Evolutionary conservation across 2,113 vertebrate species (phyloP).

Genomic region (Sylvicapra grimmia): DNA sequence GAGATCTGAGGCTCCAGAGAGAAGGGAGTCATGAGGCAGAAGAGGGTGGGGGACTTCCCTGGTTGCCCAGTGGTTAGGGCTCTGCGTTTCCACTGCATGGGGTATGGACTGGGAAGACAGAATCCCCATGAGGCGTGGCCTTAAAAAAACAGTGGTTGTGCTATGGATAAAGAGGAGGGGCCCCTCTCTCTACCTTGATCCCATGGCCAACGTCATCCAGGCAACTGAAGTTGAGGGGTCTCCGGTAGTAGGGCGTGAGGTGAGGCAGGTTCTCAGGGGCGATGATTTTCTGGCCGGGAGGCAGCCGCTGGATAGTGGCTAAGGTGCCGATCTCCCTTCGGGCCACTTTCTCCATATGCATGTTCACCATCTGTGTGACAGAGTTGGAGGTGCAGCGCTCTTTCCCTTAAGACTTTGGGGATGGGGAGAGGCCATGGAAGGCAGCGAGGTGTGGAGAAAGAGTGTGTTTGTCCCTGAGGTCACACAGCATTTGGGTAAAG

Average conservation of each 20-base stretch:
- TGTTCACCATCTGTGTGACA: slow-evolving; percentile 79
- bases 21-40: not conserved
- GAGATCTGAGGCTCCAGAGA: not conserved
- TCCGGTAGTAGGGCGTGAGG: slow-evolving; percentile 81
- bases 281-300: slow-evolving; percentile 69
- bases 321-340: slow-evolving; percentile 85
- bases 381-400: not conserved
- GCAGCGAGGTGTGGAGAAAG: not conserved
- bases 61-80: not conserved
- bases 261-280: slow-evolving; percentile 67
- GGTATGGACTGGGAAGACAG: too few species aligned
- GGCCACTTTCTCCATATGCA: slow-evolving; percentile 89
- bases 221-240: slow-evolving; percentile 83
- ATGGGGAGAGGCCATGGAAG: rapidly evolving
- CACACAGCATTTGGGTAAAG: not conserved
- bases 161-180: not conserved
- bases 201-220: slow-evolving; percentile 89
- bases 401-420: not conserved
- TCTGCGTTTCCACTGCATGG: not conserved
- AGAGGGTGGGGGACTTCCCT: not conserved
- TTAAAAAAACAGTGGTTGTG: not conserved
- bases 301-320: slow-evolving; percentile 73
- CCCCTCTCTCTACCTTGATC: slow-evolving; percentile 78
- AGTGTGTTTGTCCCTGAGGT: not conserved
- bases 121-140: not conserved